phyloP scores from a whole-genome alignment of 35 echinoderm and acorn worm genomes.

The Apostichopus californicus region DNA sequence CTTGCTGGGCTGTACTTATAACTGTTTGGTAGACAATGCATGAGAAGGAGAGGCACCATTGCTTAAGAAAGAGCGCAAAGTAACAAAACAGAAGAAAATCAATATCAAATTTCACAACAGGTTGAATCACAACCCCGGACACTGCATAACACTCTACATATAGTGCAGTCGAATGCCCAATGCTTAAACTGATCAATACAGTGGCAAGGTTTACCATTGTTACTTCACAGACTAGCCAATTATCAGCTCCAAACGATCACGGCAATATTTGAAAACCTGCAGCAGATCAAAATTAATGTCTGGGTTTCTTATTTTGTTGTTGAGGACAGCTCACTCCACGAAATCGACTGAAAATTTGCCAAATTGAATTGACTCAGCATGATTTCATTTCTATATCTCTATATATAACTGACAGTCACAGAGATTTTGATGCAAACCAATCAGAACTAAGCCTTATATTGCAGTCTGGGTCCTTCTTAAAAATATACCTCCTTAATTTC shows the following conservation, averaged over 20 bases:
- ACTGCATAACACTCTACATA: not conserved
- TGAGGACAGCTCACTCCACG: too few relatives aligned
- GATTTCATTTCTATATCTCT: too few relatives aligned
- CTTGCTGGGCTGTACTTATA: not conserved
- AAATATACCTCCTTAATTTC: too few relatives aligned
- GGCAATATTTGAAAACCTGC: too few relatives aligned
- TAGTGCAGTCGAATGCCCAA: not conserved
- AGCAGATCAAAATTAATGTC: too few relatives aligned
- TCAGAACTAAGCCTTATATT: too few relatives aligned
- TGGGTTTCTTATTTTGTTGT: too few relatives aligned
- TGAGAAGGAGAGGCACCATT: not conserved
- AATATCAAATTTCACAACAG: constrained; percentile 9
- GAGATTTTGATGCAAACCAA: too few relatives aligned
- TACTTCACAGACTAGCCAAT: constrained; percentile 20
- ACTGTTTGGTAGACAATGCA: not conserved
- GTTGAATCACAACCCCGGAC: not conserved
- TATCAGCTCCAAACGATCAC: not conserved
- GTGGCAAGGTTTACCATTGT: not conserved
- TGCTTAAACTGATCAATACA: not conserved
- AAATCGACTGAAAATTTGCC: too few relatives aligned
- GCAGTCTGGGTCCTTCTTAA: too few relatives aligned
- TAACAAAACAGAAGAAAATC: constrained; percentile 6
- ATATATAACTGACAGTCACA: too few relatives aligned
- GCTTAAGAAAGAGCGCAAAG: not conserved
- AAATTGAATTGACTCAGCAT: too few relatives aligned